Evolutionary conservation across 2,113 vertebrate species (phyloP).

Genomic region (Entosphenus tridentatus): DNA sequence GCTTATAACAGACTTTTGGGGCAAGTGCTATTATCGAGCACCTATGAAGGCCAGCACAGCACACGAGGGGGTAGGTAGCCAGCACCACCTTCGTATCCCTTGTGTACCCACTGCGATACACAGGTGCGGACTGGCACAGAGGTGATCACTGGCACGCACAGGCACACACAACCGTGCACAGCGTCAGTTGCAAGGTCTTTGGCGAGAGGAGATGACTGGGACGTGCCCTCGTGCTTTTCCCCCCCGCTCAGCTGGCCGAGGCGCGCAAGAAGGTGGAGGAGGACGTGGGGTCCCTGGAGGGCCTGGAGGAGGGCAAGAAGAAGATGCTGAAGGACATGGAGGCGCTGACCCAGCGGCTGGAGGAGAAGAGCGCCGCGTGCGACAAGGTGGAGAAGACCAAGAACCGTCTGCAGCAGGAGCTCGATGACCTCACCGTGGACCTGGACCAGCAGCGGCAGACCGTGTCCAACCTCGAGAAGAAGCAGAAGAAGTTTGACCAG

Average conservation of each 20-base stretch:
- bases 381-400: constrained; percentile 97
- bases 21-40: too few relatives aligned
- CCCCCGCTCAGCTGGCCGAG: constrained; percentile 35
- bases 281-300: constrained; percentile 56
- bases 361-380: constrained; percentile 63
- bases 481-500: constrained; percentile 98
- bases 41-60: too few relatives aligned
- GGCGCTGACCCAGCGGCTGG: constrained; percentile 45
- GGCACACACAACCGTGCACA: too few relatives aligned
- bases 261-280: constrained; percentile 85
- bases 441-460: constrained; percentile 88
- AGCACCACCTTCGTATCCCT: too few relatives aligned
- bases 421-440: constrained; percentile 75
- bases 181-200: too few relatives aligned
- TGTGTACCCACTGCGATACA: too few relatives aligned
- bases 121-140: too few relatives aligned
- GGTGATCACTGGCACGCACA: too few relatives aligned
- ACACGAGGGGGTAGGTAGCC: too few relatives aligned
- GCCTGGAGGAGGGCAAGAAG: constrained; percentile 64
- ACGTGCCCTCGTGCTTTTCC: too few relatives aligned
- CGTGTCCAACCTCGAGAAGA: constrained; percentile 85
- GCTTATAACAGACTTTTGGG: too few relatives aligned
- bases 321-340: constrained; percentile 74
- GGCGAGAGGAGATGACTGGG: too few relatives aligned
- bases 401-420: constrained; percentile 78